Base-by-base conservation (phyloP, 2,888 invertebrate genomes). In the Lysandra coridon region DNA sequence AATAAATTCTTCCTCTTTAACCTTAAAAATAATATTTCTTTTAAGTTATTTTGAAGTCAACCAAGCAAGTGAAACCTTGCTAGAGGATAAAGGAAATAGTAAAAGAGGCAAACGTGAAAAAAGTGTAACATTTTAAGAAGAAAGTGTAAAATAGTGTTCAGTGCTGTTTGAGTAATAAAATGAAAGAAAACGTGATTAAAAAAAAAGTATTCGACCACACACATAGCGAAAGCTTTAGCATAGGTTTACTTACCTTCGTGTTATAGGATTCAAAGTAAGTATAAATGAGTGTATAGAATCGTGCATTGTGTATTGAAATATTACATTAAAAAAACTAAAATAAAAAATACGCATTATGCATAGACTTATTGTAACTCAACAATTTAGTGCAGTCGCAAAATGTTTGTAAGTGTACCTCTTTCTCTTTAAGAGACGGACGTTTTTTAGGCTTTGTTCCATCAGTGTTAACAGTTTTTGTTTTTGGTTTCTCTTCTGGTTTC, bases 401-500 rank as follows among this genome's bases (percentile, higher is more conserved):
- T 69, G 78, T 79, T 60, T 73, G n/a, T 78, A 79, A 79, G 73
- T 79, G 81, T 91, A 94, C 94, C 94, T 94, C 92, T 88, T 92
- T 91, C 83, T 93, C 90, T 92, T 93, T 94, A 73, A 92, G 85
- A 82, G 93, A 93, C 73, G 91, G 87, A 79, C 94, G 91, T 85
- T 94, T 93, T 90, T 94, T 93, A 85, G 88, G 84, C 79, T 87
- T 88, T 17, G 90, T 87, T 80, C 92, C 92, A 80, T 92, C 91
- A 86, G 92, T 90, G 85, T 92, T 93, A 80, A 85, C 83, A 78
- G 90, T 85, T 86, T 91, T 95, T 83, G 89, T 83, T 83, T 94
- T 95, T 82, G 91, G 87, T 86, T 94, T 92, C 57, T 94, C 95
- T 80, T 95, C 95, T 62, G 93, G 88, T 83, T 90, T 91, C 86